Base-by-base conservation (phyloP, 2,113 vertebrate genomes). In the Corvus cornix region DNA sequence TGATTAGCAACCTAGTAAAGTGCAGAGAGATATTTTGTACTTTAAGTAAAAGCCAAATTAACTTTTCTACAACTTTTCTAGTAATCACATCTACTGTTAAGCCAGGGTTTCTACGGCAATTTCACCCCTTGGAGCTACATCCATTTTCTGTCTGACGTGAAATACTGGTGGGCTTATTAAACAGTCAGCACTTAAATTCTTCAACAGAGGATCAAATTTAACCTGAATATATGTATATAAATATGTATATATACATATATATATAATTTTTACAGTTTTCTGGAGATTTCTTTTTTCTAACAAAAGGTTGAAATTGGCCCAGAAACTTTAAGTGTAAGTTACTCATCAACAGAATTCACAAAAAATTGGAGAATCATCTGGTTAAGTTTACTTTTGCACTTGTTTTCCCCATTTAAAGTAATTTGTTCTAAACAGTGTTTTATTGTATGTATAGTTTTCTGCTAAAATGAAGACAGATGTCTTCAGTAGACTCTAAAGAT, bases 21-120 rank as follows among this genome's bases (percentile, higher is more conserved):
- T 74, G 70, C 78, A 96, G 67, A 91, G 46, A 69, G 14, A 59
- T 87, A 91, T 93, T 91, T 70, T 80, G 28, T 77, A 87, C 67
- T 91, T 93, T 94, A 87, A 85, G 62, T 79, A 96, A 95, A 90
- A 93, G 84, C 58, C 49, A 94, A 90, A 93, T 79, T 74, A 87
- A 39, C 31, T 76, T 33, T 30, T 83, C 59, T 74, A 70, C 55
- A n/a, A n/a, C n/a, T n/a, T n/a, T n/a, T n/a, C n/a, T n/a, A 96
- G 55, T 89, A 85, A 95, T 96, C 58, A 58, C 31, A 83, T 66
- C 62, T 82, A 79, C 49, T 91, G 64, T 87, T 72, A 87, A 89
- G 30, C 8, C 70, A 52, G 16, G 23, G 15, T 46, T 97, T 91
- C 51, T 55, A 79, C 0, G 0, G 44, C 63, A 93, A 85, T 89